Base-by-base conservation (phyloP, 1,140 invertebrate species). In the Drosophila orena region DNA sequence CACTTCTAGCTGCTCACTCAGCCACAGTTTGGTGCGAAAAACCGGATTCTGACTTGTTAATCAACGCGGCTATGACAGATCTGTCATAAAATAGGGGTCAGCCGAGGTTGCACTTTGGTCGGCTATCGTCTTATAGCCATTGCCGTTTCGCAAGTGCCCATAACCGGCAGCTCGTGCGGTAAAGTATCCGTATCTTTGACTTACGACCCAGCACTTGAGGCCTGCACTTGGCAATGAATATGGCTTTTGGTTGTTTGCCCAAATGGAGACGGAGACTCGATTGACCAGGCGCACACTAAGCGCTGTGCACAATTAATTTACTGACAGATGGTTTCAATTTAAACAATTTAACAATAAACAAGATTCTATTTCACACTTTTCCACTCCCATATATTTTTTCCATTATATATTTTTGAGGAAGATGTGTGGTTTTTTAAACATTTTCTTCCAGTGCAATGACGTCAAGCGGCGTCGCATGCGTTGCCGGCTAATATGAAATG, bases 151-250 rank as follows among this genome's bases (percentile, higher is more conserved):
- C 8, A 22, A 57, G 30, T 37, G 43, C n/a, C 43, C 38, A 40
- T 42, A 55, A 15, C 42, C 7, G 20, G 34, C 8, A 11, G 58
- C 42, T 53, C 35, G 35, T 35, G 42, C n/a, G 40, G 35, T 12
- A 34, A 49, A 55, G 34, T 30, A 46, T 47, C 22, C 53, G 27
- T 27, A 76, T 59, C 43, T 76, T 76, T 54, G 72, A 56, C 58
- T 65, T 74, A 61, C 50, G 72, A 75, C 70, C 43, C 30, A 70
- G 15, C 70, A 72, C 54, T 72, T 54, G 22, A 35, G 44, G 35
- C 27, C 56, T 54, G 46, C 15, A 76, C 73, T 68, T 76, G 72
- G 61, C 80, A 79, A 42, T 84, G 80, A 84, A 84, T 64, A 38
- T 4, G 54, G 15, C 8, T 20, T 11, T 17, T 17, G 17, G 40